Base-by-base conservation (phyloP, 2,888 invertebrate genomes). In the Eretmocerus hayati region DNA sequence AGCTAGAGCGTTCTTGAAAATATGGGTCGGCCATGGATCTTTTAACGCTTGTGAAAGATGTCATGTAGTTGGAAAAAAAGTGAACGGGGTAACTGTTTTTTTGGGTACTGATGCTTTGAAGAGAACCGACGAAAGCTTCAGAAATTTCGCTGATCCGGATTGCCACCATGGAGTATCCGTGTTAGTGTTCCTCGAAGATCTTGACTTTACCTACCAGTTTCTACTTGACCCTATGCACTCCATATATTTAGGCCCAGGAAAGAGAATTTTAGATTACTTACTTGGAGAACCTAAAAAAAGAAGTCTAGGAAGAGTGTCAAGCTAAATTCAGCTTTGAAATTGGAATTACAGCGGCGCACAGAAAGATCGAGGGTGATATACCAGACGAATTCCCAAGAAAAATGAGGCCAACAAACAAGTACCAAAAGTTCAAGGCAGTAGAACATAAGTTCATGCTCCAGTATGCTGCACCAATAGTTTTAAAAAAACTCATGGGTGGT, bases 391-490 rank as follows among this genome's bases (percentile, higher is more conserved):
- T 56, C 45, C 48, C 52, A 5, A 48, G 56, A 6, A 54, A 48
- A 19, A 45, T 55, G 4, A 51, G 54, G 41, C 35, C 47, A 2
- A 31, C 39, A 13, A 16, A 21, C n/a, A 18, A 43, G 18, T 8
- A 47, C 30, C 8, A 37, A 11, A 48, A 49, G 4, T 50, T 48
- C 40, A 57, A 56, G 42, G 56, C 56, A 6, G 52, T 52, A 19
- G 55, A 56, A 37, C 42, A 47, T 5, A 38, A 48, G 18, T 54
- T 54, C 32, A 54, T 56, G 35, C 16, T 45, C 8, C 42, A 54
- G 2, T 56, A 62, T 39, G 52, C 54, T 22, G 63, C 58, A 18
- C 56, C 58, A 11, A 45, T 62, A 23, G 55, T 60, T 9, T 35
- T 54, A 2, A 56, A 52, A 43, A 52, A 46, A 26, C 20, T 52